A percentile compares a stretch with the other conserved stretches of the same genome.
These are phyloP conservation scores for Leptonema lineaticorne DNA, from an alignment of 1,140 invertebrate genomes.

Conservation along the genomic window DNA sequence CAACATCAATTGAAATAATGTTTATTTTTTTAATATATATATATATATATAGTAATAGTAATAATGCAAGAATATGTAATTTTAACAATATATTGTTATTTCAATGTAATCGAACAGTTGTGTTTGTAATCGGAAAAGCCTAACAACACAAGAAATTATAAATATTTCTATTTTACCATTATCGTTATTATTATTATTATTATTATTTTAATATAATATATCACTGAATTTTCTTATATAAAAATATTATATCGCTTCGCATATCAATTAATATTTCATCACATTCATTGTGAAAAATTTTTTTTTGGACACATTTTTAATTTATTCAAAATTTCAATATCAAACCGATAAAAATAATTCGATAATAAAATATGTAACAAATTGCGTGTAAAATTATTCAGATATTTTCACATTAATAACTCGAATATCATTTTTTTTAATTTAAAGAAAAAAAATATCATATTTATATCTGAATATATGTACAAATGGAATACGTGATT, in stretches of 20 bases:
- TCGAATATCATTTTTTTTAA: neutral
- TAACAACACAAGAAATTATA: constrained; percentile 1
- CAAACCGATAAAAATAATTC: constrained; percentile 4
- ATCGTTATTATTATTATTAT: too few relatives aligned
- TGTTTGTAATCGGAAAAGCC: neutral
- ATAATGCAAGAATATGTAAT: too few relatives aligned
- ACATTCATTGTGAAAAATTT: constrained; percentile 6
- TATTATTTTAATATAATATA: constrained; percentile 11
- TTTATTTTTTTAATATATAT: neutral
- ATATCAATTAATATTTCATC: constrained; percentile 18
- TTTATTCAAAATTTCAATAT: constrained; percentile 1
- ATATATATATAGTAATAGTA: too few relatives aligned
- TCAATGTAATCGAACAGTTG: neutral
- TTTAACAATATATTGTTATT: too few relatives aligned
- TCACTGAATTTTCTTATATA: constrained; percentile 17
- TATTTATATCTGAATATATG: neutral
- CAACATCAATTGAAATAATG: neutral
- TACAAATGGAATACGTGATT: constrained; percentile 5
- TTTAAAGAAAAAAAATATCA: constrained; percentile 1
- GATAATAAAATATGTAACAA: neutral
- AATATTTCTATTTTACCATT: too few relatives aligned
- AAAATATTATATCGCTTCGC: constrained; percentile 26
- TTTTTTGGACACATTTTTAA: constrained; percentile 22
- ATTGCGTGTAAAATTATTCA: neutral
- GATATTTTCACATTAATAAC: constrained; percentile 9